Evolutionary conservation across 2,888 invertebrate species (phyloP).

Genomic region (Chydorus sphaericus): DNA sequence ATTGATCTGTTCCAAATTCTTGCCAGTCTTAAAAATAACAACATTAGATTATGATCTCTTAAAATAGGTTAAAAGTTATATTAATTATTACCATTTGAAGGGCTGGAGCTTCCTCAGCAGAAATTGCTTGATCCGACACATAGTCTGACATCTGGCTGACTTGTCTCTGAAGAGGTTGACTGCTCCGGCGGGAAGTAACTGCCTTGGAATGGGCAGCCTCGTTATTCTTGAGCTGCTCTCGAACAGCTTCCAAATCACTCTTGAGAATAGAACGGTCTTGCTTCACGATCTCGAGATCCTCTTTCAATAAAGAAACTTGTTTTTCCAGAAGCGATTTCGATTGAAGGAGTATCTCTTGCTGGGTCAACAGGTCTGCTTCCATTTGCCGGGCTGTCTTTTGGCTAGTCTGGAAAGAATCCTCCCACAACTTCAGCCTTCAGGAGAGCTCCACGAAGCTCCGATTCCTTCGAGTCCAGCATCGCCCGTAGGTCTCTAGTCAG

Average conservation of each 20-base stretch:
- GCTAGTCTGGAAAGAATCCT: not conserved
- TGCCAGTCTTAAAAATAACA: not conserved
- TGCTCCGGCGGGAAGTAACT: not conserved
- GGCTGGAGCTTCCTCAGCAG: not conserved
- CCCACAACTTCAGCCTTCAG: constrained; percentile 1
- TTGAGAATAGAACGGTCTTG: constrained; percentile 26
- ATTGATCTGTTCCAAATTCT: constrained; percentile 1
- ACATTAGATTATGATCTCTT: too few relatives aligned
- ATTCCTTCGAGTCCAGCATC: not conserved
- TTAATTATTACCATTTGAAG: too few relatives aligned
- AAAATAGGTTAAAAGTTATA: too few relatives aligned
- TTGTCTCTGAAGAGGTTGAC: constrained; percentile 21
- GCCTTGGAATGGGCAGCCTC: constrained; percentile 3
- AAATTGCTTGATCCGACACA: constrained; percentile 28
- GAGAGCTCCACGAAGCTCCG: not conserved
- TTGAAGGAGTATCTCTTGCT: not conserved
- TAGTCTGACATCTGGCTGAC: constrained; percentile 32
- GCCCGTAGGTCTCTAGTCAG: not conserved
- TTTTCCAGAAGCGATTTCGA: constrained; percentile 4
- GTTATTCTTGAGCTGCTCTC: not conserved
- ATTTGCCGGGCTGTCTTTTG: constrained; percentile 2
- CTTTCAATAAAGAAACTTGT: constrained; percentile 6
- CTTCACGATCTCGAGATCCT: constrained; percentile 21
- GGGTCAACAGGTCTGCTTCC: not conserved
- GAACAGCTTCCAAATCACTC: constrained; percentile 33